Conservation (phyloP, 2,113 vertebrate genomes). For the Potamarius usumacintae region DNA sequence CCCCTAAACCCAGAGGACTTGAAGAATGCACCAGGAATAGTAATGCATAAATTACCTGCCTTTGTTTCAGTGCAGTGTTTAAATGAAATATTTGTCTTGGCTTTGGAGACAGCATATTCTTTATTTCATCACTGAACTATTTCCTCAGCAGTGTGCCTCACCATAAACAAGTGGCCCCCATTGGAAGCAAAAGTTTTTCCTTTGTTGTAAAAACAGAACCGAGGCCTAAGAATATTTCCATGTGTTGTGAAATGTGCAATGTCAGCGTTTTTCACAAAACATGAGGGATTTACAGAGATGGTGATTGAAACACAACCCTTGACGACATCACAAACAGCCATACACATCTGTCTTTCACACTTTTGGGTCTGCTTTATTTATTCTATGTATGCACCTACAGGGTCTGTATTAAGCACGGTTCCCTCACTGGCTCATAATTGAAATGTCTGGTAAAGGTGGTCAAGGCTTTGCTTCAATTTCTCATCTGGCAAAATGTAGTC, state of each 20-base stretch:
- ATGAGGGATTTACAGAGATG: background rate
- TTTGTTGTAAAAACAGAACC: background rate
- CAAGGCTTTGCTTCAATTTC: background rate
- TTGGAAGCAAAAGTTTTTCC: background rate
- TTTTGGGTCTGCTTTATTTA: background rate
- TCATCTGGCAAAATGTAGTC: background rate
- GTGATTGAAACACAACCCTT: background rate
- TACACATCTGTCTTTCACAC: conserved; percentile 9
- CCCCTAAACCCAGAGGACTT: background rate
- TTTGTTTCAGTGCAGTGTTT: conserved; percentile 11
- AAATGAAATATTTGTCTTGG: conserved; percentile 14
- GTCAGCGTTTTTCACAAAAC: background rate
- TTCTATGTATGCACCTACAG: background rate
- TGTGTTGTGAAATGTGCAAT: background rate
- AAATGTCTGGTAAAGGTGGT: background rate
- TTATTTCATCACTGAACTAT: background rate
- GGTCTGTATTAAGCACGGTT: background rate
- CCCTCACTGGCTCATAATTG: background rate
- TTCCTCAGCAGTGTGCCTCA: background rate
- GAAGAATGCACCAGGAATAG: background rate
- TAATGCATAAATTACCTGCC: conserved; percentile 10
- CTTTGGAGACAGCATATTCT: background rate
- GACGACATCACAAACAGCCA: conserved; percentile 3
- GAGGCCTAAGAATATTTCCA: background rate
- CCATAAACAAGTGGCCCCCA: background rate